Percentiles rank a stretch among this genome's conserved stretches.
phyloP scores from a whole-genome alignment of 1,140 invertebrate genomes.

The Yoshiicerus persimilis region DNA sequence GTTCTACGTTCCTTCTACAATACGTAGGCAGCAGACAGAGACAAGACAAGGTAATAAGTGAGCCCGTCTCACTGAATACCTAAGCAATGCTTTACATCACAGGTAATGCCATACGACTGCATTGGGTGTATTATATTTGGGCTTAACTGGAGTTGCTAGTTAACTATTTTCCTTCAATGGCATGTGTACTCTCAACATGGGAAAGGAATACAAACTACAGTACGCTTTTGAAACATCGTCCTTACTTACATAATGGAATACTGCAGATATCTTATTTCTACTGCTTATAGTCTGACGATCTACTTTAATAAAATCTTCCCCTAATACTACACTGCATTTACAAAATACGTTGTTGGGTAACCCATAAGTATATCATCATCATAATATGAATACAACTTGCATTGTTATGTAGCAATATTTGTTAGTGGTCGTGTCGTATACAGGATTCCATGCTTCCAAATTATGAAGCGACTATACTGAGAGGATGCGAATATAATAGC shows the following conservation, averaged over 20 bases:
- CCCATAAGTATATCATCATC: neutral
- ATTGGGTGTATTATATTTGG: neutral
- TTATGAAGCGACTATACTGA: conserved; percentile 2
- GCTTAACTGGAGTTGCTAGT: neutral
- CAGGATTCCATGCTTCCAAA: neutral
- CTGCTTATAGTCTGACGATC: neutral
- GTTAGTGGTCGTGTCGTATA: neutral
- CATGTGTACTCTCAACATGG: neutral
- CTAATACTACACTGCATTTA: too few relatives aligned
- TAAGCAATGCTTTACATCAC: too few relatives aligned
- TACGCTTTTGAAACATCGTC: neutral
- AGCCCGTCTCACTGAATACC: neutral
- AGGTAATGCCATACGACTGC: too few relatives aligned
- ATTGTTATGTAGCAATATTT: neutral
- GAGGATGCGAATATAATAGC: neutral
- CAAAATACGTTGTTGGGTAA: too few relatives aligned
- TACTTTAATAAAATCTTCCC: too few relatives aligned
- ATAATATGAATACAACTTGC: neutral
- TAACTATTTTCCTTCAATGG: neutral
- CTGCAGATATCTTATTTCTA: too few relatives aligned
- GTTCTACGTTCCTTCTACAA: too few relatives aligned
- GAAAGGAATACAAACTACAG: neutral
- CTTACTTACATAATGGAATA: too few relatives aligned
- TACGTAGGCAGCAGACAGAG: neutral
- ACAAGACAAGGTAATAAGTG: neutral